Percentiles rank a stretch among this genome's conserved stretches.
These are phyloP conservation scores for Oscheius sp. DNA, from an alignment of 2,888 invertebrate genomes.

Conservation along the genomic window DNA sequence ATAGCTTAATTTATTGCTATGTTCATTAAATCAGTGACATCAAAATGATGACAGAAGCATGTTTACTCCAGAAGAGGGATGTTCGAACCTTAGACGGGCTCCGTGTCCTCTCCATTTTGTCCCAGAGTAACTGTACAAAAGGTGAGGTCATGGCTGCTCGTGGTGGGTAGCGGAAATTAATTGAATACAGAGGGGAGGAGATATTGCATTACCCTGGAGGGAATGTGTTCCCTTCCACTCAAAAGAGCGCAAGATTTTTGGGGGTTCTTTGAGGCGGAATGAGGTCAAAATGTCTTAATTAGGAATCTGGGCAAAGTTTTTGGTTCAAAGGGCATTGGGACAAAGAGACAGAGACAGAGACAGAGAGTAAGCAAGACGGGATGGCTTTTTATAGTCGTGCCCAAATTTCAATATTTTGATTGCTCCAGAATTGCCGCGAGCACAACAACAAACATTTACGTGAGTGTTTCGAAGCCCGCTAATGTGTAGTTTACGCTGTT, in stretches of 20 bases:
- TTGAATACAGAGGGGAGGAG: conserved; percentile 3
- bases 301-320: not conserved
- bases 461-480: too few species aligned
- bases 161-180: not conserved
- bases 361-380: too few species aligned
- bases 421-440: too few species aligned
- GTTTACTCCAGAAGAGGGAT: not conserved
- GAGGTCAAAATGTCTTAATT: too few species aligned
- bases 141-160: not conserved
- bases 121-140: not conserved
- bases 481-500: too few species aligned
- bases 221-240: not conserved
- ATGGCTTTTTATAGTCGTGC: not conserved
- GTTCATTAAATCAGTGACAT: not conserved
- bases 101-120: not conserved
- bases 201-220: conserved; percentile 10
- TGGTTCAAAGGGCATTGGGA: not conserved
- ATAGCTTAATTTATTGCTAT: not conserved
- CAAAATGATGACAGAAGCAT: not conserved
- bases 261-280: too few species aligned
- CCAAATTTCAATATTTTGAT: conserved; percentile 1
- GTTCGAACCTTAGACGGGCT: not conserved
- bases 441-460: too few species aligned
- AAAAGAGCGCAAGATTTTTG: not conserved
- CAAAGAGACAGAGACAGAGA: too few species aligned